Evolutionary conservation across 1,140 invertebrate genomes (phyloP).

Genomic region (Sipha flava): DNA sequence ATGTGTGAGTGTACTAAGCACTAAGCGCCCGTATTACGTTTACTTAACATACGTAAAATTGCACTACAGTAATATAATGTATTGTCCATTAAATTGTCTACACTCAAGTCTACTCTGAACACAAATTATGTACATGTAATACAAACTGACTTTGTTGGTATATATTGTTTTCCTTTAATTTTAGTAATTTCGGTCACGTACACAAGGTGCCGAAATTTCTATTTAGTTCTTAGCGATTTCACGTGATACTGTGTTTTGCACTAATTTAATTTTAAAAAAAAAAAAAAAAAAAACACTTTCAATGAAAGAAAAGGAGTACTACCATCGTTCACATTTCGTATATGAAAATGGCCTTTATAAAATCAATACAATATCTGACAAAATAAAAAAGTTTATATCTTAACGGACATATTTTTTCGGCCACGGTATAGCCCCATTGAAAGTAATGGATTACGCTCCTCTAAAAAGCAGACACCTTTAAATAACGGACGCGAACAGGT

Average conservation of each 20-base stretch:
- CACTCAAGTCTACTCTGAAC: too few species aligned
- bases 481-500: too few species aligned
- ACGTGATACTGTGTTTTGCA: background rate
- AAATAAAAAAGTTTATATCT: background rate
- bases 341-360: background rate
- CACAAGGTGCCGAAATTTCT: background rate
- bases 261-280: slow-evolving; percentile 6
- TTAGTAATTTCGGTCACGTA: slow-evolving; percentile 2
- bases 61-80: background rate
- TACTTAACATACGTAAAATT: background rate
- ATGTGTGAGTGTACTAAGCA: too few species aligned
- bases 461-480: too few species aligned
- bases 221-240: background rate
- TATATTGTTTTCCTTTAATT: background rate
- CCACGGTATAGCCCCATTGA: too few species aligned
- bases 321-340: background rate
- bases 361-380: background rate
- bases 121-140: background rate
- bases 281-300: background rate
- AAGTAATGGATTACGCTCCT: too few species aligned
- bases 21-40: background rate
- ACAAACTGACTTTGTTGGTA: background rate
- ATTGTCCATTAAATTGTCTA: background rate
- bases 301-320: background rate
- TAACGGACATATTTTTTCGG: too few species aligned